Percentiles rank a stretch among this genome's conserved stretches.
phyloP scores from a whole-genome alignment of 2,888 invertebrate genomes.

The Drosophila mercatorum region DNA sequence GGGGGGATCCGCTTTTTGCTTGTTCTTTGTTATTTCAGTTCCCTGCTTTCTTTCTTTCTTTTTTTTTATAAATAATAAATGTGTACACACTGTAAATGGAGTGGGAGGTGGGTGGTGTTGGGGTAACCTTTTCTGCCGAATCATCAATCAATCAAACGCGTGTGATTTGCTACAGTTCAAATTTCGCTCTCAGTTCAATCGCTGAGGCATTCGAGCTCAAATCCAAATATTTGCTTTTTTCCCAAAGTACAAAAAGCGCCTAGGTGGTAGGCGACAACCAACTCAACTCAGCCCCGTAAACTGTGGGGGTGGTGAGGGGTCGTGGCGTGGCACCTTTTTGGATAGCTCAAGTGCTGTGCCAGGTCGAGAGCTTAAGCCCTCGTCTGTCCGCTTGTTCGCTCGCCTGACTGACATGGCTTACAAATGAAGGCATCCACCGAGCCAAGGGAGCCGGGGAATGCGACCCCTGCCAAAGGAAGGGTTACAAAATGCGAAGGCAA shows the following conservation, averaged over 20 bases:
- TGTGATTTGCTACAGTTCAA: conserved; percentile 78
- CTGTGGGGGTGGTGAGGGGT: neutral
- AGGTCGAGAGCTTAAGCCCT: conserved; percentile 56
- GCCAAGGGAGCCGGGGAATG: neutral
- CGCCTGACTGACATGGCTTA: conserved; percentile 71
- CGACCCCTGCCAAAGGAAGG: conserved; percentile 48
- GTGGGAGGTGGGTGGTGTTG: too few species aligned
- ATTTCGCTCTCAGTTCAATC: conserved; percentile 76
- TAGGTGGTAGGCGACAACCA: conserved; percentile 6
- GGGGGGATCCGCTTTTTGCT: conserved; percentile 34
- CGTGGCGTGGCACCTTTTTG: conserved; percentile 33
- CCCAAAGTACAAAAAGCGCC: conserved; percentile 61
- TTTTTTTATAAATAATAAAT: conserved; percentile 60
- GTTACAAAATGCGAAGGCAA: conserved; percentile 46
- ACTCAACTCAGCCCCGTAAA: neutral
- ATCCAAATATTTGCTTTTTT: conserved; percentile 74
- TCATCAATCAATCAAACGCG: conserved; percentile 79
- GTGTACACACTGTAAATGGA: conserved; percentile 23
- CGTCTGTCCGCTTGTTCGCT: conserved; percentile 35
- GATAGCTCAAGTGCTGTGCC: conserved; percentile 33
- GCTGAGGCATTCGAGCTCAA: conserved; percentile 76
- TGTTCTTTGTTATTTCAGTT: conserved; percentile 16
- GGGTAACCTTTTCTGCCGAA: conserved; percentile 61
- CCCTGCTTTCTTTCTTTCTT: neutral
- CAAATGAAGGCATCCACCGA: conserved; percentile 59